Percentiles rank a stretch among this genome's conserved stretches.
These are phyloP conservation scores for Mamestra brassicae DNA, from an alignment of 2,888 invertebrate genomes.

Conservation along the genomic window DNA sequence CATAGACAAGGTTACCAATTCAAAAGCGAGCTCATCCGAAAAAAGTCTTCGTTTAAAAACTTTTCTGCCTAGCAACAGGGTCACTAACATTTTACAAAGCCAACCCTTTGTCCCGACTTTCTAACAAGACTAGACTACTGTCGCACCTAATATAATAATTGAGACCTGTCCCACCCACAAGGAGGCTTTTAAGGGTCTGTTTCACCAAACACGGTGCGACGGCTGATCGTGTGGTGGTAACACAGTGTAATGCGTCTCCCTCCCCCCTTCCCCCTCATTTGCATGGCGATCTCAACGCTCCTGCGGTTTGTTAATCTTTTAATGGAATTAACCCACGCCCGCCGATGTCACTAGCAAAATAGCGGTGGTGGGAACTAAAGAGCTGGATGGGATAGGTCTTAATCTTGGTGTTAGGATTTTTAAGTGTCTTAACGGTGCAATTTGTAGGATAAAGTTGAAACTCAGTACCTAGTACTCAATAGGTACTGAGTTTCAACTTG, in stretches of 20 bases:
- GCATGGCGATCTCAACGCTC: slow-evolving; percentile 76
- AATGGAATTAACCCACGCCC: slow-evolving; percentile 86
- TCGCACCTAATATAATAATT: slow-evolving; percentile 25
- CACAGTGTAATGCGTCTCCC: slow-evolving; percentile 45
- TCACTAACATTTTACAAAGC: background rate
- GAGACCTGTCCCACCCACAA: slow-evolving; percentile 19
- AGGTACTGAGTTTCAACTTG: too few species aligned
- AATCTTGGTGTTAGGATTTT: background rate
- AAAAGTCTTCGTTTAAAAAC: background rate
- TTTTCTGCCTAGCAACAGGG: background rate
- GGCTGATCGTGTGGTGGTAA: slow-evolving; percentile 51
- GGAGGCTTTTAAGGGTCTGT: slow-evolving; percentile 38
- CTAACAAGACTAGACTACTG: slow-evolving; percentile 27
- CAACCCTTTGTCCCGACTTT: background rate
- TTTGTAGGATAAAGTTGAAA: too few species aligned
- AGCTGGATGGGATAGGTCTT: slow-evolving; percentile 61
- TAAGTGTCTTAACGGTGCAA: background rate
- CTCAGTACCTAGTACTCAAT: too few species aligned
- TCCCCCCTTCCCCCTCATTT: slow-evolving; percentile 61
- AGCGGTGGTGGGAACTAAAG: slow-evolving; percentile 64
- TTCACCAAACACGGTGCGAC: slow-evolving; percentile 35
- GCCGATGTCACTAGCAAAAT: slow-evolving; percentile 83
- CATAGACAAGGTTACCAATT: too few species aligned
- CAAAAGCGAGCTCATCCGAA: background rate
- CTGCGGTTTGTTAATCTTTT: slow-evolving; percentile 87